These are phyloP conservation scores for Xanthia togata DNA, from an alignment of 2,888 invertebrate species.

Conservation along the genomic window DNA sequence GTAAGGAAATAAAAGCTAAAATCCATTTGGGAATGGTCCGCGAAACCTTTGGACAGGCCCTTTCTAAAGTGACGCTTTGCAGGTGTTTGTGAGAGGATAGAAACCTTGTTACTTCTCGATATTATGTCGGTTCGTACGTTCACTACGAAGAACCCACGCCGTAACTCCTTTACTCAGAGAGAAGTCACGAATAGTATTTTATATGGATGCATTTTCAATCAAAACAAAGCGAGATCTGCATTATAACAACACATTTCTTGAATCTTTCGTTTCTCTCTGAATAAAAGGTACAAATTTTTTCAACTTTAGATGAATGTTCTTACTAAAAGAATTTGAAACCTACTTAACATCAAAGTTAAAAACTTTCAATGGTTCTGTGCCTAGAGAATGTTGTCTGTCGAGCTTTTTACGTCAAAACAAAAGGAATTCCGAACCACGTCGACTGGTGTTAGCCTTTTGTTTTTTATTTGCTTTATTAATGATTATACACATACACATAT, in stretches of 20 bases:
- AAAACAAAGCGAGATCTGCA: slow-evolving; percentile 13
- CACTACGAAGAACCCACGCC: slow-evolving; percentile 20
- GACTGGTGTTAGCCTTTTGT: slow-evolving; percentile 59
- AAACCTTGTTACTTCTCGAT: slow-evolving; percentile 65
- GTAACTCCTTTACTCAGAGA: slow-evolving; percentile 62
- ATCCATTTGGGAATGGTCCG: slow-evolving; percentile 75
- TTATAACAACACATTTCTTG: neutral
- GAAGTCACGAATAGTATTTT: slow-evolving; percentile 41
- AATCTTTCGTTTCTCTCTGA: slow-evolving; percentile 50
- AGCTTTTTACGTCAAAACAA: slow-evolving; percentile 29
- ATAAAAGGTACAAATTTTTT: slow-evolving; percentile 54
- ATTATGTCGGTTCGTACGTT: slow-evolving; percentile 42
- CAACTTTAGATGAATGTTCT: slow-evolving; percentile 47
- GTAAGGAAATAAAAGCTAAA: slow-evolving; percentile 68
- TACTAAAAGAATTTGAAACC: slow-evolving; percentile 30
- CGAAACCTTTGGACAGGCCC: slow-evolving; percentile 56
- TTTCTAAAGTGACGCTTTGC: slow-evolving; percentile 70
- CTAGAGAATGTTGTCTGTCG: slow-evolving; percentile 35
- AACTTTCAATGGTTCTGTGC: slow-evolving; percentile 34
- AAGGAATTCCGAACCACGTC: slow-evolving; percentile 51
- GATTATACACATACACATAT: slow-evolving; percentile 28
- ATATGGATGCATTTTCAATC: slow-evolving; percentile 25
- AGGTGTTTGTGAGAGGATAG: slow-evolving; percentile 66
- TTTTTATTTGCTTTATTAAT: slow-evolving; percentile 39
- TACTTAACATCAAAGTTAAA: slow-evolving; percentile 45